These are phyloP conservation scores for Saccopteryx bilineata DNA, from an alignment of 2,113 vertebrate genomes.

Conservation along the genomic window DNA sequence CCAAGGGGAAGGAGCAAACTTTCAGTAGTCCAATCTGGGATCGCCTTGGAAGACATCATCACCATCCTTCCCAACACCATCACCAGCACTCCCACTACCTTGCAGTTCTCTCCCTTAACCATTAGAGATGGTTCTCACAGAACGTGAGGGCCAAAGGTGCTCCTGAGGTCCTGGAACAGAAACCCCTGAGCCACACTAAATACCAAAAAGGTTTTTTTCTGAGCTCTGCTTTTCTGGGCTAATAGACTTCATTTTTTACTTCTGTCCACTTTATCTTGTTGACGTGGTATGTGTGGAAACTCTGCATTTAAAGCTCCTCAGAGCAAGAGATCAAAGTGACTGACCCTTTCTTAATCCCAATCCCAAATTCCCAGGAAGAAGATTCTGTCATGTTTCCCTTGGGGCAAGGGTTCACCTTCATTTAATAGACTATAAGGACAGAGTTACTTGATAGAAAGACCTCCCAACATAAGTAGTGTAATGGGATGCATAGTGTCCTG, in stretches of 20 bases:
- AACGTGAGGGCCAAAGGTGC: background rate
- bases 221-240: background rate
- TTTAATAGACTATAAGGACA: background rate
- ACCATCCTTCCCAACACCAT: background rate
- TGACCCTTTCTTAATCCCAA: background rate
- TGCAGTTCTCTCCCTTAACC: background rate
- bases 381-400: background rate
- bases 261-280: background rate
- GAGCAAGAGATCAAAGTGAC: background rate
- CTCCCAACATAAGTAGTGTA: background rate
- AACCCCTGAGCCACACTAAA: background rate
- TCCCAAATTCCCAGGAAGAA: background rate
- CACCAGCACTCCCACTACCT: background rate
- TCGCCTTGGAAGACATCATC: background rate
- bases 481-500: background rate
- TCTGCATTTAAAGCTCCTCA: background rate
- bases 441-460: background rate
- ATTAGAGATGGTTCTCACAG: background rate
- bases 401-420: background rate
- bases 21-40: background rate
- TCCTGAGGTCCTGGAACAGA: background rate
- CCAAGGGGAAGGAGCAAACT: background rate
- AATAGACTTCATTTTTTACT: background rate
- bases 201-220: background rate
- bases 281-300: background rate